Base-by-base conservation (phyloP, 30 jellyfish, hydroid and myxozoan genomes). In the Cassiopea andromeda region DNA sequence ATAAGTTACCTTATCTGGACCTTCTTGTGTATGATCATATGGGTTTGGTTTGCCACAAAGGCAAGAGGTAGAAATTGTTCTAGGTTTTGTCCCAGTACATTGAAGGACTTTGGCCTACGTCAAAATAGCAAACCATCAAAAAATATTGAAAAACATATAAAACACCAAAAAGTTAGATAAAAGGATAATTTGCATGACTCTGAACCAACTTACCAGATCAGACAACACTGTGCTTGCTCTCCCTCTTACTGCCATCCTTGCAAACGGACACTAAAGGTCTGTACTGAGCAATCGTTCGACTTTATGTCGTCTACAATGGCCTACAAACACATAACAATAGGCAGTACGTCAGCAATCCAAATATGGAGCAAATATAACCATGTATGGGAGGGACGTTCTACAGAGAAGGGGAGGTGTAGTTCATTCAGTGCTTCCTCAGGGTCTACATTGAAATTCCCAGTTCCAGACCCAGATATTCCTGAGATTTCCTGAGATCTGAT, bases 1-100 rank as follows among this genome's bases (percentile, higher is more conserved):
- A 27, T 0, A 27, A 27, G 38, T 16, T 77, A 90, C 97, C 93
- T 91, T 89, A 18, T 91, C 97, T 18, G 87, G 94, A 1, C 97
- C 97, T 84, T 84, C 94, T 78, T 69, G 75, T 1, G 97, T 91
- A 3, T 77, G 48, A 38, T 78, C 61, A 59, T 78, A 81, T 19
- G 94, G 84, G 12, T 44, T 58, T 15, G 94, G 89, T n/a, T 27
- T 75, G 17, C 94, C 94, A 77, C 94, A 87, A 19, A 87, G 15
- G 45, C 94, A 87, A 48, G 89, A 50, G 46, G 94, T 77, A 17
- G 94, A 76, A 46, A 87, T 58, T 59, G 69, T 54, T 77, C 94
- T 49, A 16, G 73, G 15, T 27, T 19, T 48, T 1, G 82, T 46
- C 38, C 60, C 77, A 7, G 78, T 48, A 16, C 16, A 44, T 58